phyloP scores from a whole-genome alignment of 2,797 vertebrate species.

The Labroides dimidiatus region DNA sequence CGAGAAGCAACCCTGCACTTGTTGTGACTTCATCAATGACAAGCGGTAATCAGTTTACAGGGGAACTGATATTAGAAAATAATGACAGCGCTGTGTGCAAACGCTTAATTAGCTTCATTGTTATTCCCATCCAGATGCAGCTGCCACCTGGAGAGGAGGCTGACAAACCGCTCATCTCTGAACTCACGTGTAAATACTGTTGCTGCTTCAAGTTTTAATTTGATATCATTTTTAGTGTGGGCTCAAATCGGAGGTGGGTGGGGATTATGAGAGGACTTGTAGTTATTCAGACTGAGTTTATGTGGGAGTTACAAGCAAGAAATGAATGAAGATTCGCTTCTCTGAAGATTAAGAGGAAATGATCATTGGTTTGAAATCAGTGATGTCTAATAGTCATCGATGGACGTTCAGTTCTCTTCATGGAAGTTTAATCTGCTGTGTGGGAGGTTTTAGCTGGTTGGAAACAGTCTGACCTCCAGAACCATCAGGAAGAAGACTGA shows the following conservation, averaged over 20 bases:
- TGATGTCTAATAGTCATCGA: too few species aligned
- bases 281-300: slow-evolving; percentile 4
- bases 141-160: slow-evolving; percentile 25
- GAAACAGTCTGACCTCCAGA: slow-evolving; percentile 15
- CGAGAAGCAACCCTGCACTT: slow-evolving; percentile 8
- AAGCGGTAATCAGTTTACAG: slow-evolving; percentile 47
- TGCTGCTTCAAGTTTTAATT: slow-evolving; percentile 33
- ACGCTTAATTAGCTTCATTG: slow-evolving; percentile 57
- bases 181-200: not conserved
- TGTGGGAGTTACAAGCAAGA: not conserved
- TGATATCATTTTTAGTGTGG: slow-evolving; percentile 12
- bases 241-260: slow-evolving; percentile 20
- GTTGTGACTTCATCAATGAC: slow-evolving; percentile 36
- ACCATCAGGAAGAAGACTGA: too few species aligned
- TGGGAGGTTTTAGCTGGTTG: slow-evolving; percentile 46
- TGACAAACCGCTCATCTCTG: not conserved
- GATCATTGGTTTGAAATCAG: not conserved
- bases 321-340: not conserved
- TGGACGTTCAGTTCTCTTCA: too few species aligned
- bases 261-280: slow-evolving; percentile 9
- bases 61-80: slow-evolving; percentile 38
- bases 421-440: too few species aligned
- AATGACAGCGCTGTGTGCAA: slow-evolving; percentile 34
- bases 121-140: slow-evolving; percentile 40
- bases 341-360: not conserved